Base-by-base conservation (phyloP, 2,113 vertebrate species). In the Phalacrocorax brasilianus region DNA sequence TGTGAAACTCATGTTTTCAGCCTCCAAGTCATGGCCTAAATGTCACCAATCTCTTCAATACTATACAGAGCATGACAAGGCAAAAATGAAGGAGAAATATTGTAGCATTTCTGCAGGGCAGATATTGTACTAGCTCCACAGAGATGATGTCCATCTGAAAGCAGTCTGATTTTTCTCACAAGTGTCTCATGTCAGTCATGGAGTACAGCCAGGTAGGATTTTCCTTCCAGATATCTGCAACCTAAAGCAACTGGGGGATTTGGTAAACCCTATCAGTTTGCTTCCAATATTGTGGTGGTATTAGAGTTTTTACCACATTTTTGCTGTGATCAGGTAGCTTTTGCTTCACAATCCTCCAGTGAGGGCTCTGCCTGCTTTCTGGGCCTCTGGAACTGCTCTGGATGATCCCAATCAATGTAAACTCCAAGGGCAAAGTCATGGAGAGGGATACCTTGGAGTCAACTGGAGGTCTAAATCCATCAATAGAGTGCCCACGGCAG, bases 1-100 rank as follows among this genome's bases (percentile, higher is more conserved):
- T 80, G 21, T 80, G 78, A 96, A 96, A 91, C 28, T 88, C 67
- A 33, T 44, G 42, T 68, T 88, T 93, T 83, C 89, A 88, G 66
- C 53, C 63, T 94, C 22, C 32, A 80, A 85, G 62, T 85, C 55
- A 6, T 71, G 78, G 72, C 67, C 72, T 42, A 86, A 83, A 86
- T 79, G 67, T 67, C 71, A 61, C 56, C 67, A 79, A 19, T 82
- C 55, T 85, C 45, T 76, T 85, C 53, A 44, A 42, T 74, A 27
- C 28, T 74, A 73, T 26, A 53, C 32, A 82, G 71, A 88, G 26
- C 71, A 83, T 61, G 66, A 85, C 45, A 90, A 72, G 63, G 40
- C 65, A 77, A 93, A 96, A 94, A 42, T 1, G 3, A 82, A 72
- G 32, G 28, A 76, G 63, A 88, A 88, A 58, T 68, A 73, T 23